These are phyloP conservation scores for Molossus molossus DNA, from an alignment of 2,797 vertebrate genomes.

Conservation along the genomic window DNA sequence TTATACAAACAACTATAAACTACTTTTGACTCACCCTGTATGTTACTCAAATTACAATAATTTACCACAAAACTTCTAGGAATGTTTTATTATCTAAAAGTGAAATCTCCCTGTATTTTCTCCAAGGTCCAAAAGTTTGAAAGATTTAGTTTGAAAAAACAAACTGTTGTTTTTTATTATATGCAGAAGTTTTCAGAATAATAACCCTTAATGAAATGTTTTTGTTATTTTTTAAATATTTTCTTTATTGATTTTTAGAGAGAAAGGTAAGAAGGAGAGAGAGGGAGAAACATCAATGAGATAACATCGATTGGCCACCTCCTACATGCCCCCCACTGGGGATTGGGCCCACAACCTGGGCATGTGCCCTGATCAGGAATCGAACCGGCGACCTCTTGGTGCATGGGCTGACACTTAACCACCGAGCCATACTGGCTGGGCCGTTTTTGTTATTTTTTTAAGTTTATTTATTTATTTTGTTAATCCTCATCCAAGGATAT, in stretches of 20 bases:
- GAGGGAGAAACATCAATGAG: no score
- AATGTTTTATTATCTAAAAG: constrained; percentile 7
- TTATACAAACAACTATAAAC: not conserved
- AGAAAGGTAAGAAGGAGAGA: not conserved
- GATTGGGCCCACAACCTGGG: no score
- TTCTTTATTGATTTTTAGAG: no score
- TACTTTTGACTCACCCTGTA: not conserved
- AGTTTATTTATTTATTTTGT: no score
- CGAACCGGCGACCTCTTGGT: no score
- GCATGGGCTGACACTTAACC: no score
- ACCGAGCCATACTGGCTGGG: no score
- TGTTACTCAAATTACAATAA: not conserved
- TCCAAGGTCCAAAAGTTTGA: not conserved
- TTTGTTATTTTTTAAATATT: not conserved
- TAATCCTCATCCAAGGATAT: no score
- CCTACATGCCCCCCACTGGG: no score
- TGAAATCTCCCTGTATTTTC: not conserved
- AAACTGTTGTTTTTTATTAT: constrained; percentile 10
- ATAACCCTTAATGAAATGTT: not conserved
- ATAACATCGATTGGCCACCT: no score
- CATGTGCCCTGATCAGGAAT: no score
- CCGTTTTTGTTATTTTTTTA: not conserved
- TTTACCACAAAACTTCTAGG: not conserved
- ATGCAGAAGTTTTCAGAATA: constrained; percentile 12
- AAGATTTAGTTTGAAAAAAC: constrained; percentile 13